Base-by-base conservation (phyloP, 2,797 vertebrate genomes). In the Coilia nasus region DNA sequence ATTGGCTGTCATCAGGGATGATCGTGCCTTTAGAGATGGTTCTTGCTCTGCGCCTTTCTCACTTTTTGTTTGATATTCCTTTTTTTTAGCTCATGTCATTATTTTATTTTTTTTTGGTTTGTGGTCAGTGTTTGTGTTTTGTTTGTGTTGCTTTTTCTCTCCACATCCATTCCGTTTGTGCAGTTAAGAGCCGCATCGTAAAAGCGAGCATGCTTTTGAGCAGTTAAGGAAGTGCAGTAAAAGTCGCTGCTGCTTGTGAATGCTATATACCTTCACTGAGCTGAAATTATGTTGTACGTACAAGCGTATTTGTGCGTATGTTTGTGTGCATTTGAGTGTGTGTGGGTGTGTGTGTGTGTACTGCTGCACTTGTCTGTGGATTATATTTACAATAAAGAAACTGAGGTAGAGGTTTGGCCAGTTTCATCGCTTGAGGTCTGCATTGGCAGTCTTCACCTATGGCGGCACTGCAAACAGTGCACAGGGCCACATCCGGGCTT, bases 1-100 rank as follows among this genome's bases (percentile, higher is more conserved):
- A 84, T 89, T 80, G 80, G 59, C 41, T 82, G 88, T 86, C 78
- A 85, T 88, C 88, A 88, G 90, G 85, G 85, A 90, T 88, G 89
- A 88, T 88, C 88, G 89, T 89, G 90, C 90, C 90, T 92, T 91
- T 44, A 67, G 71, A 86, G 87, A 88, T 88, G 87, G 86, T 82
- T 89, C 83, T 86, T 85, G 31, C 87, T 83, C 86, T 87, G 89
- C 85, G 59, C 84, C 87, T 90, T 84, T 87, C 56, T 50, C 81
- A 81, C 82, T 83, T 47, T 81, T 15, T 81, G 84, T 89, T 82
- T 84, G 57, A 17, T 28, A 15, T 25, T 35, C 81, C 62, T 86
- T 44, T 60, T 85, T 83, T 88, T 62, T 84, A 9, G 31, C 60
- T 35, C 83, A 47, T 87, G 85, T 83, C 83, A 28, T 78, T 83